Conservation (phyloP, 2,113 vertebrate species). For the Hipposideros armiger region DNA sequence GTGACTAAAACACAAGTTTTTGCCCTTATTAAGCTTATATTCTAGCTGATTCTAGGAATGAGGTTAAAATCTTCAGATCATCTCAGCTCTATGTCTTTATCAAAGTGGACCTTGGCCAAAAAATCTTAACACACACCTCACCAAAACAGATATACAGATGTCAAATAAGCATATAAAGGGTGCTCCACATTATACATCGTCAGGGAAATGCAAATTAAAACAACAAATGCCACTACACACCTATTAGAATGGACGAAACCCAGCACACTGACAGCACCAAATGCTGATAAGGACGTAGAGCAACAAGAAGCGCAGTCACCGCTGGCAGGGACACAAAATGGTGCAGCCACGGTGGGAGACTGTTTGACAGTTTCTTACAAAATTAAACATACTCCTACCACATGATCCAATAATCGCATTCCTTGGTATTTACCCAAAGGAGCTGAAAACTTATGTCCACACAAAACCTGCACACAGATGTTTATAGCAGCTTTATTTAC, state of each 20-base stretch:
- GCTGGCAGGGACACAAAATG: rapidly evolving
- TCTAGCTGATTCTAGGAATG: not conserved
- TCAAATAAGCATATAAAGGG: too few relatives aligned
- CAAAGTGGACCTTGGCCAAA: not conserved
- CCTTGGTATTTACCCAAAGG: not conserved
- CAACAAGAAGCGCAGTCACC: rapidly evolving
- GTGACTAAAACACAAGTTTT: not conserved
- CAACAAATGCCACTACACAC: not conserved
- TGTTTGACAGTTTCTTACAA: not conserved
- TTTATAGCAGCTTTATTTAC: too few relatives aligned
- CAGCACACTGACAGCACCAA: rapidly evolving
- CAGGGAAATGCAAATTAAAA: not conserved
- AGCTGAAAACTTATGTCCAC: not conserved
- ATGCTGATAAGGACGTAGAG: rapidly evolving
- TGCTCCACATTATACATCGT: rapidly evolving
- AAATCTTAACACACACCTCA: not conserved
- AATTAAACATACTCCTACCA: rapidly evolving
- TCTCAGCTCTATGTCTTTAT: not conserved
- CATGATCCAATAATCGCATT: rapidly evolving
- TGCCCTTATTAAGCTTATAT: not conserved
- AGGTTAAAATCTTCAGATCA: not conserved
- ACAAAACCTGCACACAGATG: not conserved
- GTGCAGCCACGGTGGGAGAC: rapidly evolving
- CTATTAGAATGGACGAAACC: rapidly evolving
- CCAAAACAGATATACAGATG: not conserved